Evolutionary conservation across 2,113 vertebrate species (phyloP).

Genomic region (Xiphophorus maculatus): DNA sequence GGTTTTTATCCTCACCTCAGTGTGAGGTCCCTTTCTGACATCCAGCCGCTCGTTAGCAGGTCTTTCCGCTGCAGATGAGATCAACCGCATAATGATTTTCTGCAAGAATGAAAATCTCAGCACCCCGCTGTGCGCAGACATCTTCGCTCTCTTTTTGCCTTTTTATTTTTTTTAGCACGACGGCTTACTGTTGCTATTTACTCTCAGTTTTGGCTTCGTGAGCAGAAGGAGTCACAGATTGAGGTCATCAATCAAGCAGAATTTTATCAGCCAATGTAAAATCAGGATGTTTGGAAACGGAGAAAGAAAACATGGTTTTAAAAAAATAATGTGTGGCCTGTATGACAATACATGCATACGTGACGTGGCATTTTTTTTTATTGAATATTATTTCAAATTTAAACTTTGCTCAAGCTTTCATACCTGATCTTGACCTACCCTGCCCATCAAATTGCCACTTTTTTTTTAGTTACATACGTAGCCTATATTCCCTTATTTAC

Average conservation of each 20-base stretch:
- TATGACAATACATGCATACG: too few relatives aligned
- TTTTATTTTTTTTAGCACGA: not conserved
- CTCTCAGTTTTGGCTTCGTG: not conserved
- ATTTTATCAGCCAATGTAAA: not conserved
- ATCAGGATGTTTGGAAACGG: not conserved
- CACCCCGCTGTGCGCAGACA: not conserved
- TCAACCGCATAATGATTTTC: not conserved
- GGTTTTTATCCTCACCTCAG: slow-evolving; percentile 41
- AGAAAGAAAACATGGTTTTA: not conserved
- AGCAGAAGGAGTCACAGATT: not conserved
- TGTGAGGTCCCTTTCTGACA: slow-evolving; percentile 44
- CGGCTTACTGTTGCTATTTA: not conserved
- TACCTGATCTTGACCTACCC: too few relatives aligned
- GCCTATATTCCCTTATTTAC: too few relatives aligned
- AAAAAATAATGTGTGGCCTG: not conserved
- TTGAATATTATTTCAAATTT: too few relatives aligned
- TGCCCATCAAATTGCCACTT: not conserved
- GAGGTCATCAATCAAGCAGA: not conserved
- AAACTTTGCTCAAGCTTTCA: too few relatives aligned
- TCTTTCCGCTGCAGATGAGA: slow-evolving; percentile 5
- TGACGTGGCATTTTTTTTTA: too few relatives aligned
- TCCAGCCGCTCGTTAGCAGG: slow-evolving; percentile 41
- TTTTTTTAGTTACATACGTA: not conserved
- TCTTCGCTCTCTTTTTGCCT: not conserved
- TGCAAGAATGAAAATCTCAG: not conserved